Evolutionary conservation across 2,888 invertebrate species (phyloP).

Genomic region (Chrysina gloriosa): DNA sequence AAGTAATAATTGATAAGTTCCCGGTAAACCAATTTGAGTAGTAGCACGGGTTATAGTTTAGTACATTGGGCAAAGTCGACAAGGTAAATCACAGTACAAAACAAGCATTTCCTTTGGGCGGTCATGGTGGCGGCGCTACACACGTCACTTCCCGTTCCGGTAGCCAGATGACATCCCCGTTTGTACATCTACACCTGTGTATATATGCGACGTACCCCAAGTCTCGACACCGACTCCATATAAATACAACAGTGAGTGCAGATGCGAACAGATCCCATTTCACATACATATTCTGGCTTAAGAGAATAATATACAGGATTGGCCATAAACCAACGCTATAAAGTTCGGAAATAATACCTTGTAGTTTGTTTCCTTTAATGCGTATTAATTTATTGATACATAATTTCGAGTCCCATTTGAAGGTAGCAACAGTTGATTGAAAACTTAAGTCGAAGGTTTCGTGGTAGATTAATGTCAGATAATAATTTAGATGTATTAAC

Average conservation of each 20-base stretch:
- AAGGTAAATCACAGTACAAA: constrained; percentile 59
- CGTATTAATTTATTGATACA: too few species aligned
- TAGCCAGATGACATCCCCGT: constrained; percentile 51
- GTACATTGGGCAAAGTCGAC: constrained; percentile 27
- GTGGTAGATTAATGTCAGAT: too few species aligned
- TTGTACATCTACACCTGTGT: constrained; percentile 33
- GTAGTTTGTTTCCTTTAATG: too few species aligned
- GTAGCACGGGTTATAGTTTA: constrained; percentile 7
- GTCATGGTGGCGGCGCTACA: constrained; percentile 60
- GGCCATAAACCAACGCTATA: background rate
- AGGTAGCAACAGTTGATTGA: too few species aligned
- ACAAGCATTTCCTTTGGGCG: constrained; percentile 56
- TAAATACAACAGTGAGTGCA: constrained; percentile 3
- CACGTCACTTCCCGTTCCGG: constrained; percentile 62
- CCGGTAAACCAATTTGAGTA: constrained; percentile 18
- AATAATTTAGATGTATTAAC: too few species aligned
- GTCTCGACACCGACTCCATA: constrained; percentile 5
- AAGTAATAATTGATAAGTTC: constrained; percentile 35
- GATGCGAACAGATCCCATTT: constrained; percentile 11
- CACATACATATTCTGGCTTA: background rate
- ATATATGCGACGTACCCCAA: constrained; percentile 23
- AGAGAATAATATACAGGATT: background rate
- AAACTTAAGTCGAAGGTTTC: too few species aligned
- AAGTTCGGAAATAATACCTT: too few species aligned
- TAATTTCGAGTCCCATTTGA: too few species aligned